Evolutionary conservation across 1,140 invertebrate genomes (phyloP).

Genomic region (Bombus sibiricus): DNA sequence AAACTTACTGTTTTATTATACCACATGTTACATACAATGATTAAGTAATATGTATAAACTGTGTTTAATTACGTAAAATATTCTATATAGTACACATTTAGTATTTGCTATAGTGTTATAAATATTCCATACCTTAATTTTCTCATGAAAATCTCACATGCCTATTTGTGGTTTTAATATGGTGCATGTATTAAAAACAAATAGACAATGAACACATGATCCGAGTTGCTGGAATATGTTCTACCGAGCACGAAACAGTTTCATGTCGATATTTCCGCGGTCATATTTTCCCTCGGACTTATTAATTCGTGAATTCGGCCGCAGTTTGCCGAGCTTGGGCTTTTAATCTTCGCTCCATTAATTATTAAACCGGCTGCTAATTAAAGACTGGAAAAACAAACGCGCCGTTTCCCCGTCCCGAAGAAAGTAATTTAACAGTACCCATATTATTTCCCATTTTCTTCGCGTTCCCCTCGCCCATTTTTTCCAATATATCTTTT

Average conservation of each 20-base stretch:
- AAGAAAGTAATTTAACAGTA: constrained; percentile 47
- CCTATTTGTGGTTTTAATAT: neutral
- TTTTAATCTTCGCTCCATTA: constrained; percentile 48
- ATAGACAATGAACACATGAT: neutral
- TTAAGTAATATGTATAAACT: too few relatives aligned
- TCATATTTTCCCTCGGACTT: constrained; percentile 43
- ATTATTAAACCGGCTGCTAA: constrained; percentile 48
- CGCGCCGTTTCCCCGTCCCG: neutral
- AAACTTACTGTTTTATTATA: too few relatives aligned
- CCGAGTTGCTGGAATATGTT: neutral
- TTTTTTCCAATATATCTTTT: too few relatives aligned
- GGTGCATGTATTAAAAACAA: neutral
- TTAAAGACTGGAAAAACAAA: constrained; percentile 52
- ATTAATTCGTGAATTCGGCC: constrained; percentile 54
- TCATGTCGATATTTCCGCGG: constrained; percentile 35
- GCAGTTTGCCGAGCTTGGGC: constrained; percentile 38
- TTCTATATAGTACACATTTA: too few relatives aligned
- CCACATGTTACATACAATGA: too few relatives aligned
- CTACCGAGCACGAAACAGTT: neutral
- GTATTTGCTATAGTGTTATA: neutral
- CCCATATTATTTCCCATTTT: neutral
- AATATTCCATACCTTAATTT: neutral
- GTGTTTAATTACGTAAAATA: too few relatives aligned
- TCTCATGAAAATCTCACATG: neutral
- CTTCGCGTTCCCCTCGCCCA: neutral